A percentile compares a stretch with the other conserved stretches of the same genome.
phyloP scores from a whole-genome alignment of 2,797 vertebrate species.

The Bradypodion pumilum region DNA sequence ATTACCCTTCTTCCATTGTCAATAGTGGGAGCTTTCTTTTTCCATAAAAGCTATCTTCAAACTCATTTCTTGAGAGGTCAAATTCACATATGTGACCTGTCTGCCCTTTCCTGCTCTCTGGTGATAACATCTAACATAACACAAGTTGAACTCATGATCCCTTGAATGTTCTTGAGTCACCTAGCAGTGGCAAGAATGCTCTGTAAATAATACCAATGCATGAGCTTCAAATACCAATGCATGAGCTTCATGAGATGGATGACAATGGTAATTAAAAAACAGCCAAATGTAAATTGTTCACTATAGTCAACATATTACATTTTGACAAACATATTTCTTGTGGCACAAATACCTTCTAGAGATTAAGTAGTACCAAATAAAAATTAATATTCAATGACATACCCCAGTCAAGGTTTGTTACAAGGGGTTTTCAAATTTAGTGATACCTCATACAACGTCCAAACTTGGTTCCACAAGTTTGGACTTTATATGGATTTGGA shows the following conservation, averaged over 20 bases:
- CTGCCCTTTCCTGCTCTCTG: slow-evolving; percentile 32
- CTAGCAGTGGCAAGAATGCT: slow-evolving; percentile 52
- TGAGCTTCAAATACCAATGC: slow-evolving; percentile 34
- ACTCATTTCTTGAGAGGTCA: slow-evolving; percentile 44
- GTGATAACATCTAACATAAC: slow-evolving; percentile 44
- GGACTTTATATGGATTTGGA: too few species aligned
- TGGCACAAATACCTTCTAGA: slow-evolving; percentile 70
- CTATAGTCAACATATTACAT: slow-evolving; percentile 63
- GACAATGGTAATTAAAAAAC: too few species aligned
- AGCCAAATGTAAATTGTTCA: slow-evolving; percentile 65
- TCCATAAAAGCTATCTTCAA: slow-evolving; percentile 11
- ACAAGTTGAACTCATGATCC: slow-evolving; percentile 36
- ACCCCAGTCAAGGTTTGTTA: slow-evolving; percentile 64
- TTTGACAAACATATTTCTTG: slow-evolving; percentile 70
- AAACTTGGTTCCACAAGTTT: too few species aligned
- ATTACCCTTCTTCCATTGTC: not conserved
- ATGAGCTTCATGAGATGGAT: too few species aligned
- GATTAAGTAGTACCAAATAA: slow-evolving; percentile 77
- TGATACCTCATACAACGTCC: too few species aligned
- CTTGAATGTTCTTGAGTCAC: slow-evolving; percentile 46
- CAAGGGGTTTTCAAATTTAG: slow-evolving; percentile 54
- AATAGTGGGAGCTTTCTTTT: not conserved
- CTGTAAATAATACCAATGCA: slow-evolving; percentile 37
- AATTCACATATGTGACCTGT: slow-evolving; percentile 28
- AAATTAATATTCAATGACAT: slow-evolving; percentile 70